These are phyloP conservation scores for Drosophila setosimentum DNA, from an alignment of 2,888 invertebrate genomes.

Conservation along the genomic window DNA sequence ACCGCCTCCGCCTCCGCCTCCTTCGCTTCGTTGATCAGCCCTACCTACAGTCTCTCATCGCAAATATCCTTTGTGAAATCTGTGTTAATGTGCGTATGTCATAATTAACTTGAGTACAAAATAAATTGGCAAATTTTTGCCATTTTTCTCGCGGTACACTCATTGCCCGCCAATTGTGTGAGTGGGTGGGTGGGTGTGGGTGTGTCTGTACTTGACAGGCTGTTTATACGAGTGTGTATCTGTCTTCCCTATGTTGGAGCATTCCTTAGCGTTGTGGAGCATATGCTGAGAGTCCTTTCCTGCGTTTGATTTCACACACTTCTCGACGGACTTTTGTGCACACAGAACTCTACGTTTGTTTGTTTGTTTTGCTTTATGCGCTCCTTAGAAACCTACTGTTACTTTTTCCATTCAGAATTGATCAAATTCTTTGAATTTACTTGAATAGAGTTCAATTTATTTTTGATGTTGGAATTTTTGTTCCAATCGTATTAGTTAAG, in stretches of 20 bases:
- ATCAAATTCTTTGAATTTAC: not conserved
- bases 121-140: slow-evolving; percentile 51
- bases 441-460: not conserved
- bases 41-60: not conserved
- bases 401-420: slow-evolving; percentile 4
- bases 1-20: not conserved
- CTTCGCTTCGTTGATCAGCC: not conserved
- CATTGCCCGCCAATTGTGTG: slow-evolving; percentile 23
- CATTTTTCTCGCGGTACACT: slow-evolving; percentile 24
- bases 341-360: slow-evolving; percentile 5
- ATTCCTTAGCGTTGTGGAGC: slow-evolving; percentile 30
- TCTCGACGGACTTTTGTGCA: slow-evolving; percentile 30
- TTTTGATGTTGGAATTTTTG: slow-evolving; percentile 4
- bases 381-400: slow-evolving; percentile 3
- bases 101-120: slow-evolving; percentile 62
- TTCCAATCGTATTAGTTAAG: not conserved
- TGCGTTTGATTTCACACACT: slow-evolving; percentile 52
- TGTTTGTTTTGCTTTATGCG: not conserved
- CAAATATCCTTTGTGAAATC: slow-evolving; percentile 48
- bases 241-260: slow-evolving; percentile 15
- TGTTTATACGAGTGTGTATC: slow-evolving; percentile 27
- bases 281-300: slow-evolving; percentile 39
- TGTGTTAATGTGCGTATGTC: slow-evolving; percentile 53
- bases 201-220: slow-evolving; percentile 21
- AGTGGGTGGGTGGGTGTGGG: slow-evolving; percentile 13